A percentile compares a stretch with the other conserved stretches of the same genome.
phyloP scores from a whole-genome alignment of 2,113 vertebrate species.

The Cavia aperea region DNA sequence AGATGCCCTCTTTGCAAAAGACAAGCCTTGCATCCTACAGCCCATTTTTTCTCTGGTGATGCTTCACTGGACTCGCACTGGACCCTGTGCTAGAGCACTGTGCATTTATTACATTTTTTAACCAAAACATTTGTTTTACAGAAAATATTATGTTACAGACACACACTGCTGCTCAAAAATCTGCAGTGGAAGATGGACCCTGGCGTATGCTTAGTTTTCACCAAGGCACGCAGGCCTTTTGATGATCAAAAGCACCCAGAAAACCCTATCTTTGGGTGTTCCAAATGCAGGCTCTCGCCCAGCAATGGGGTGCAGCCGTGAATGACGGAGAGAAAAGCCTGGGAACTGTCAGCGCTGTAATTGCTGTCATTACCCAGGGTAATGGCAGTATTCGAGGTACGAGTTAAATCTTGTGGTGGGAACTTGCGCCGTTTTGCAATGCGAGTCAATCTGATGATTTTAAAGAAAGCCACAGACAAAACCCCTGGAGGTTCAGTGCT shows the following conservation, averaged over 20 bases:
- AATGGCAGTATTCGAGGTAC: conserved; percentile 71
- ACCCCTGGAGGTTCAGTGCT: conserved; percentile 4
- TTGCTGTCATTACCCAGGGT: conserved; percentile 76
- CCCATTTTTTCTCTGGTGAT: background rate
- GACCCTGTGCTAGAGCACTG: background rate
- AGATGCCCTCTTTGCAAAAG: background rate
- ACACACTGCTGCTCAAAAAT: conserved; percentile 29
- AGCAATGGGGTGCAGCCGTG: conserved; percentile 56
- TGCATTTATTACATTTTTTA: background rate
- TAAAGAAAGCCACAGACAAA: conserved; percentile 50
- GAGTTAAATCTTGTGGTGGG: conserved; percentile 74
- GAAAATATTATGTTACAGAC: too few relatives aligned
- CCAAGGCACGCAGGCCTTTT: conserved; percentile 23
- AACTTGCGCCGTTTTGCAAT: conserved; percentile 65
- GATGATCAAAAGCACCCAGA: conserved; percentile 33
- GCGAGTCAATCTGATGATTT: conserved; percentile 55
- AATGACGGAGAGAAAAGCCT: conserved; percentile 71
- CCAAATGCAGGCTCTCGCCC: conserved; percentile 58
- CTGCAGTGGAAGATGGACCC: background rate
- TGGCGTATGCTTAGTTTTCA: background rate
- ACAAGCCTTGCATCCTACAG: background rate
- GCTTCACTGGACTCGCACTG: background rate
- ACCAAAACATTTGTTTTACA: too few relatives aligned
- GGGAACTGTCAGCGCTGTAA: conserved; percentile 72
- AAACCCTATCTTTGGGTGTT: conserved; percentile 54